A percentile compares a stretch with the other conserved stretches of the same genome.
phyloP scores from a whole-genome alignment of 2,888 invertebrate genomes.

The Pseudococcus viburni region DNA sequence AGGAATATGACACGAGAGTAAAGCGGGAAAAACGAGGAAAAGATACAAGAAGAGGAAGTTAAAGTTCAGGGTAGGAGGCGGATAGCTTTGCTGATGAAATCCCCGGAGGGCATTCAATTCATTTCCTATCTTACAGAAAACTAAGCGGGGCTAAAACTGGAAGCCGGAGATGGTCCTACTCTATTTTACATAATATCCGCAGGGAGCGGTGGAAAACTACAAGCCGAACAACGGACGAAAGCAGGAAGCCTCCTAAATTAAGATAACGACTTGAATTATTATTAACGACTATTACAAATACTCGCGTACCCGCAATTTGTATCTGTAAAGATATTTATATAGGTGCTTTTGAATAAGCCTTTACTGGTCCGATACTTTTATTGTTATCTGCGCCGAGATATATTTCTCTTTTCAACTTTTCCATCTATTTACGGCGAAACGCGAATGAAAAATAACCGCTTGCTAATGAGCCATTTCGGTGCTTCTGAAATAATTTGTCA shows the following conservation, averaged over 20 bases:
- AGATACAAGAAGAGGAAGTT: conserved; percentile 60
- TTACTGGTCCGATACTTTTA: conserved; percentile 62
- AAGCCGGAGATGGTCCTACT: conserved; percentile 65
- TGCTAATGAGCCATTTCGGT: conserved; percentile 57
- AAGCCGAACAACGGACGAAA: conserved; percentile 63
- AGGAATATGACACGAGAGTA: conserved; percentile 61
- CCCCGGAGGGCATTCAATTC: conserved; percentile 66
- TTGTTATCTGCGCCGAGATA: conserved; percentile 59
- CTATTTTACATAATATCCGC: conserved; percentile 63
- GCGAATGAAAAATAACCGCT: conserved; percentile 60
- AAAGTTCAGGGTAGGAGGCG: conserved; percentile 58
- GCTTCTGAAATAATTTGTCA: conserved; percentile 54
- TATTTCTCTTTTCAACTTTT: conserved; percentile 53
- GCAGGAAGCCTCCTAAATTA: conserved; percentile 66
- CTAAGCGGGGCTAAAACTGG: conserved; percentile 61
- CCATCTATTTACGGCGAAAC: conserved; percentile 42
- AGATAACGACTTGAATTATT: conserved; percentile 67
- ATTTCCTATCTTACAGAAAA: conserved; percentile 63
- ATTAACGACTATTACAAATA: conserved; percentile 66
- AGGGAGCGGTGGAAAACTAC: conserved; percentile 58
- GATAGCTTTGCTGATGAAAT: conserved; percentile 63
- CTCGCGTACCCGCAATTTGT: conserved; percentile 66
- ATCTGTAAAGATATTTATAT: conserved; percentile 64
- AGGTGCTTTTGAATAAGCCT: conserved; percentile 56
- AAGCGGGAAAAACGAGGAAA: conserved; percentile 59